Evolutionary conservation across 2,888 invertebrate genomes (phyloP).

Genomic region (Tenthredo distinguenda): DNA sequence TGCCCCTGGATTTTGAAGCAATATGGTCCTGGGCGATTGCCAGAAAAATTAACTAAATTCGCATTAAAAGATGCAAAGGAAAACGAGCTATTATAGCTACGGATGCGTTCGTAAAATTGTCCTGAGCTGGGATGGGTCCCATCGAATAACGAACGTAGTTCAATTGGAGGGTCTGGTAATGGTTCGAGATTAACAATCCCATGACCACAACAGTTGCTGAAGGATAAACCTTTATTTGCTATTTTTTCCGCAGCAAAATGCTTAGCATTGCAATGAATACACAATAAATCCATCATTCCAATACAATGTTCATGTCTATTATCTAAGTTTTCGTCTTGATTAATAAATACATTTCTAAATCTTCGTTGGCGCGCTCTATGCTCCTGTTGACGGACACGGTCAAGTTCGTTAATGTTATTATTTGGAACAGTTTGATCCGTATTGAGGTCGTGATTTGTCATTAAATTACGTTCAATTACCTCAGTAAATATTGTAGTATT

Average conservation of each 20-base stretch:
- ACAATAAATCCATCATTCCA: background rate
- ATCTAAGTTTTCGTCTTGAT: background rate
- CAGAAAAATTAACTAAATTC: conserved; percentile 54
- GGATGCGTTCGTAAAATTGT: conserved; percentile 52
- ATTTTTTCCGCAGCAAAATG: conserved; percentile 33
- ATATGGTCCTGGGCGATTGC: background rate
- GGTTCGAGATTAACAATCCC: conserved; percentile 45
- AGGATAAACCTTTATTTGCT: conserved; percentile 55
- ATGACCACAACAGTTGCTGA: conserved; percentile 58
- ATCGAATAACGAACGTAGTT: conserved; percentile 54
- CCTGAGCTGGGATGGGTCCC: conserved; percentile 53
- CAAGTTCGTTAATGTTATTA: background rate
- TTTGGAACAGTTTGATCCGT: background rate
- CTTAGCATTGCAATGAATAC: conserved; percentile 11
- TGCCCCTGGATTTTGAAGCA: conserved; percentile 55
- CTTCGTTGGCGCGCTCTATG: background rate
- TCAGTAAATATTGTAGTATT: background rate
- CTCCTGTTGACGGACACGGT: background rate
- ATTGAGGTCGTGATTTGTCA: background rate
- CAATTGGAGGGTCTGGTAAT: conserved; percentile 50
- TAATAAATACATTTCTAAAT: background rate
- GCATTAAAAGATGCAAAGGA: conserved; percentile 58
- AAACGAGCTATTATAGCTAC: conserved; percentile 55
- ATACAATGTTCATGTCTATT: conserved; percentile 7
- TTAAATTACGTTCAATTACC: background rate